Evolutionary conservation across 2,888 invertebrate genomes (phyloP), one percentile per base, ranked within the genome.

Genomic region (Drosophila paramelanica): DNA sequence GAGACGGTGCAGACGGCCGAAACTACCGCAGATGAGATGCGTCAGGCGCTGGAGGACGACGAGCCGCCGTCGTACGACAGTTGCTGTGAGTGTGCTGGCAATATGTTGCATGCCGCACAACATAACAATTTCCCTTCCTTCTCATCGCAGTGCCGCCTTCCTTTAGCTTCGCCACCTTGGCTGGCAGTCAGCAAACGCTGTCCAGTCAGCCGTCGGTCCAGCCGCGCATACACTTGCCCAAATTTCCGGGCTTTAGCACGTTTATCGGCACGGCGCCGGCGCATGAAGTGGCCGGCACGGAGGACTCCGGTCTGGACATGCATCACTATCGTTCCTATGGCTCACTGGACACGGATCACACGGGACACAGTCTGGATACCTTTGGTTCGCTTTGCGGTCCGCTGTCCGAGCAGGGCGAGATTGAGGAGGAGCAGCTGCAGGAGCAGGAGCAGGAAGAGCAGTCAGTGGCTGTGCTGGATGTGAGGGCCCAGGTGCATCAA

Each of bases 11-110:
- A 82, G 41, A 73, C 75, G 53, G 59, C 73, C 0, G 79, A 57
- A 10, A 31, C 73, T 14, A 50, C 70, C 4, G 47, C 51, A 5
- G 66, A 73, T 17, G 80, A 83, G 14, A 70, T 66, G 7, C 86
- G 77, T 43, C 89, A 78, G 41, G 41, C 61, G 3, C 57, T 77
- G 31, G 79, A 72, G 4, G 88, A 90, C 38, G 90, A 90, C 66
- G 90, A 91, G 57, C 91, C 91, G 6, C 91, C 91, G 0, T 87
- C 90, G 0, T 91, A 91, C 49, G 91, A 91, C 41, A 91, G 91
- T 74, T 91, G 91, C 49, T 77, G 91, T 91, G 38, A 89, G 90
- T 70, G 2, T 5, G 14, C 8, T 14, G 23, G 1, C 13, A 25
- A 27, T 3, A 27, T 2, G 13, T 6, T 1, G 5, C 1, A 27